Base-by-base conservation (phyloP, 2,888 invertebrate species). In the Steinernema scapterisci region DNA sequence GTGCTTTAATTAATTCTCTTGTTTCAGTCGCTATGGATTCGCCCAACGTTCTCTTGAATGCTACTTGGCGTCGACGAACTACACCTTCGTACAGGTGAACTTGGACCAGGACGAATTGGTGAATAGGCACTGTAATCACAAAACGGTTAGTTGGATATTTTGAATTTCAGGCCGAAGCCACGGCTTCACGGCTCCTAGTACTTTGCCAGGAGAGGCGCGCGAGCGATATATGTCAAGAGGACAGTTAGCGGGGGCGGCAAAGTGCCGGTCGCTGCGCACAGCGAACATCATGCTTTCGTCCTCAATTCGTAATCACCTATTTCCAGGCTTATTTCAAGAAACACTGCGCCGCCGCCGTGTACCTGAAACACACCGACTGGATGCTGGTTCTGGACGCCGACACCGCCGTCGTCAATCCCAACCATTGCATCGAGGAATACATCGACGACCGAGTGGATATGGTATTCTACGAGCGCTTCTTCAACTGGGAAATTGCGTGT, bases 381-480 rank as follows among this genome's bases (percentile, higher is more conserved):
- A 80, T 87, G 82, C 75, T 87, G 45, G 86, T 38, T 43, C 76
- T 87, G 44, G 87, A 87, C 73, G 87, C 87, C n/a, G 87, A 87
- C 75, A 81, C 86, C 9, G 85, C 84, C 43, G 80, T 86, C 6
- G 86, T 84, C 46, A 87, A 87, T 75, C 87, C 87, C 11, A 85
- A 85, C 75, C 86, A 86, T 76, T 86, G 86, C 76, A 81, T 86
- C 48, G 86, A 86, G 74, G 86, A 87, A 75, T 87, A 84, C 83
- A 87, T 87, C 74, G 87, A 87, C 74, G 77, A 79, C 46, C 80
- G 86, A 0, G 85, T 84, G 52, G 82, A 85, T 76, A 72, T 87
- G 21, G 75, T 87, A 51, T 85, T 87, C 79, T 87, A 87, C 75
- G 86, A 87, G 76, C 78, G 87, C 7, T 86, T 85, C 76, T 87